phyloP scores from a whole-genome alignment of 2,888 invertebrate species.

The Agrochola litura region DNA sequence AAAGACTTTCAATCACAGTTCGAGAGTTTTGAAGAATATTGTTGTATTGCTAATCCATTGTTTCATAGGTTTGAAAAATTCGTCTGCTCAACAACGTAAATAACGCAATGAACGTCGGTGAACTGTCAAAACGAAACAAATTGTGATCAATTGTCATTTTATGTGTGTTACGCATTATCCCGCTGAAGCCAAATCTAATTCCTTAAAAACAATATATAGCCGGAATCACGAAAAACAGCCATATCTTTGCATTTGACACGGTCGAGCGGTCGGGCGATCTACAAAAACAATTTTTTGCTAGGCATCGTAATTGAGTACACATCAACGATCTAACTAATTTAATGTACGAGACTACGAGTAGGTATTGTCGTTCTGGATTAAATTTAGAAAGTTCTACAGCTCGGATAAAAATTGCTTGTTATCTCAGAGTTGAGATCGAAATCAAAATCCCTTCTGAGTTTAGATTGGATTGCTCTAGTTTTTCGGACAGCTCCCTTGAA shows the following conservation, averaged over 20 bases:
- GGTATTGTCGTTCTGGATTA: neutral
- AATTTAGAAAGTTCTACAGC: constrained; percentile 34
- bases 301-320: neutral
- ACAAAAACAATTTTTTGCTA: constrained; percentile 9
- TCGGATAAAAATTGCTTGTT: constrained; percentile 26
- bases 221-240: constrained; percentile 8
- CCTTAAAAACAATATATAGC: constrained; percentile 7
- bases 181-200: neutral
- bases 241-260: constrained; percentile 7
- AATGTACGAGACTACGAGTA: neutral
- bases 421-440: constrained; percentile 13
- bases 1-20: no score
- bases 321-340: neutral
- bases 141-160: no score
- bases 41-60: no score
- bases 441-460: constrained; percentile 10
- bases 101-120: no score
- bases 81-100: no score
- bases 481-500: constrained; percentile 1
- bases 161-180: no score
- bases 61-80: no score
- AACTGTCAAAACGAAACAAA: no score
- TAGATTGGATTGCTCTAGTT: constrained; percentile 24
- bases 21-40: no score
- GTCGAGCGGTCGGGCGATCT: constrained; percentile 1